These are phyloP conservation scores for Montipora efflorescens DNA, from an alignment of 64 coral and sea anemone genomes.

Conservation along the genomic window DNA sequence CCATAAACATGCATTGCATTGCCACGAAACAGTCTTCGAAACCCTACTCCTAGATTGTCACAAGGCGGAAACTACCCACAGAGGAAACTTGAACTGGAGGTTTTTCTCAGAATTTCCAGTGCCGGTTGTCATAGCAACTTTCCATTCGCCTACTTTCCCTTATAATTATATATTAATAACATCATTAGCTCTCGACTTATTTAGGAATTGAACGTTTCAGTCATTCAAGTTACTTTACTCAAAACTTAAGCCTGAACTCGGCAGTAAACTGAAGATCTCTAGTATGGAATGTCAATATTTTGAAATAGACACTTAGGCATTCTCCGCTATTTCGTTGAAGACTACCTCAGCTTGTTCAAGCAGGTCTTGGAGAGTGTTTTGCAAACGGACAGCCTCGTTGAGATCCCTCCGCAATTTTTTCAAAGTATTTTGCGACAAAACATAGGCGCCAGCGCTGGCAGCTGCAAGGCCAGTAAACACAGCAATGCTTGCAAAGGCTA, in stretches of 20 bases:
- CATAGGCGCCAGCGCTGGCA: constrained; percentile 23
- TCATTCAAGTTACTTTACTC: background rate
- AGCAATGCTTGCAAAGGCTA: constrained; percentile 45
- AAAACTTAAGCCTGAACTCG: background rate
- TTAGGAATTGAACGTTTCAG: background rate
- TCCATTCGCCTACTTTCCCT: no score
- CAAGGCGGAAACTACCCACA: no score
- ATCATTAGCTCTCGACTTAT: no score
- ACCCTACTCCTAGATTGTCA: no score
- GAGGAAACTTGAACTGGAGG: background rate
- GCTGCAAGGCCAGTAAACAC: constrained; percentile 22
- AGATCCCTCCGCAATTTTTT: constrained; percentile 77
- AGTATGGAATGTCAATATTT: background rate
- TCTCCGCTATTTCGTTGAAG: background rate
- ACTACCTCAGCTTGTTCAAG: constrained; percentile 46
- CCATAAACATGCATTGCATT: no score
- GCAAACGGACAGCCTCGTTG: constrained; percentile 46
- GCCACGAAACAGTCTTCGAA: no score
- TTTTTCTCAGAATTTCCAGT: background rate
- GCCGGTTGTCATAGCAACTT: no score
- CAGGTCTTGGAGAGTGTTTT: constrained; percentile 59
- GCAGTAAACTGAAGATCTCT: background rate
- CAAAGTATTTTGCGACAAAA: constrained; percentile 55
- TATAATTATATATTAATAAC: no score
- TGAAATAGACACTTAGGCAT: background rate